Evolutionary conservation across 2,113 vertebrate species (phyloP).

Genomic region (Grus americana): DNA sequence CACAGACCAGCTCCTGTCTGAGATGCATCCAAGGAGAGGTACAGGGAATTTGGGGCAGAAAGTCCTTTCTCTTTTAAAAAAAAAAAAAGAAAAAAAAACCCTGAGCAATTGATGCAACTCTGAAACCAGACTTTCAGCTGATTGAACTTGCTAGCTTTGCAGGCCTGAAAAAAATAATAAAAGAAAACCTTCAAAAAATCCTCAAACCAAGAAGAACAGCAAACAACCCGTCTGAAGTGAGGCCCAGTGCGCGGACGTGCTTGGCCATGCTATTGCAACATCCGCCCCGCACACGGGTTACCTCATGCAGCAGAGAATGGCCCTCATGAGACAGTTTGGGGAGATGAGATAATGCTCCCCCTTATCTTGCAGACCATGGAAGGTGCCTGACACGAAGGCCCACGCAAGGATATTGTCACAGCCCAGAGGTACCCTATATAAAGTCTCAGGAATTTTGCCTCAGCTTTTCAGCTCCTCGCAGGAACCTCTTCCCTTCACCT

Average conservation of each 20-base stretch:
- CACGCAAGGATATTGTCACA: background rate
- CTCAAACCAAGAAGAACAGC: background rate
- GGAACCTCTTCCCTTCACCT: background rate
- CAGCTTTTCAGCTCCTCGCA: background rate
- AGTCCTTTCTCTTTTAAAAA: background rate
- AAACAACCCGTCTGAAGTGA: background rate
- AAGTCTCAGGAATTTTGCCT: background rate
- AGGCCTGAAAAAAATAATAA: background rate
- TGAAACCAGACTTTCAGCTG: background rate
- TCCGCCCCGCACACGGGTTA: accelerated
- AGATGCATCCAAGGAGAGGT: background rate
- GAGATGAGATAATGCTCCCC: background rate
- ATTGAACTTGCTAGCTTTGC: background rate
- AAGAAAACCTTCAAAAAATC: background rate
- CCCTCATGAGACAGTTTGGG: background rate
- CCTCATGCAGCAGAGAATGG: background rate
- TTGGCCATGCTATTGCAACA: background rate
- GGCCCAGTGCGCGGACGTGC: accelerated
- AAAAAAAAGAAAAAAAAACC: background rate
- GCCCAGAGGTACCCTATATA: background rate
- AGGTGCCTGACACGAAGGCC: background rate
- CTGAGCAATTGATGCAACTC: background rate
- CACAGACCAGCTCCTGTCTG: background rate
- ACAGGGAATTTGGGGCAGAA: background rate
- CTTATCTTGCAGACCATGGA: background rate